Base-by-base conservation (phyloP, 2,888 invertebrate genomes). In the Epinotia ramella region DNA sequence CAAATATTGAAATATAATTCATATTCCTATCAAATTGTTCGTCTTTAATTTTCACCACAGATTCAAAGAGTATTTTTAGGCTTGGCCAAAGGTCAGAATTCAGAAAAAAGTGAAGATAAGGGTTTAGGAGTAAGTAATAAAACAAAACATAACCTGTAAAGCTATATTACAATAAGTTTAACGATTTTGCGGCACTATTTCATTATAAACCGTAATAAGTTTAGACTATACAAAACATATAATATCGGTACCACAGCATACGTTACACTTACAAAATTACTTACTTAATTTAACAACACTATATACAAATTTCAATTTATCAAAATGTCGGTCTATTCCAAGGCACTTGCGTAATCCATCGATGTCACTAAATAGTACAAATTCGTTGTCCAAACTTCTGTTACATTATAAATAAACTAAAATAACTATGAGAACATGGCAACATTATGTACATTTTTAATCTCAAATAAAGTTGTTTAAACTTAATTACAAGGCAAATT, bases 361-460 rank as follows among this genome's bases (percentile, higher is more conserved):
- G 16, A 46, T 59, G 24, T 62, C 56, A n/a, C 60, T 56, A n/a
- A 65, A 59, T 68, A 40, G 40, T 40, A 62, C 33, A 20, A 69
- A 70, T 72, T 76, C 76, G 71, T 76, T 72, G 76, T 76, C 65
- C 56, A 64, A 64, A 63, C 33, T 33, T 20, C 62, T 46, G 40
- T 53, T 71, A 69, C n/a, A 60, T 63, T 56, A 72, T 72, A 67
- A 72, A 72, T 76, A 62, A 66, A 62, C 76, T 76, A 76, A 71
- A 62, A 53, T 33, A 75, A 76, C 53, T 76, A 76, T 59, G 44
- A 66, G 71, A 76, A 72, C 76, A 76, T 76, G 72, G 76, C 76
- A 72, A 72, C 71, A 71, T 72, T 76, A 76, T 76, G 76, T 72
- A 72, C 76, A 76, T 67, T 70, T 65, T 60, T 59, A 71, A 72